phyloP scores from a whole-genome alignment of 2,888 invertebrate species.

The Latheticus oryzae region DNA sequence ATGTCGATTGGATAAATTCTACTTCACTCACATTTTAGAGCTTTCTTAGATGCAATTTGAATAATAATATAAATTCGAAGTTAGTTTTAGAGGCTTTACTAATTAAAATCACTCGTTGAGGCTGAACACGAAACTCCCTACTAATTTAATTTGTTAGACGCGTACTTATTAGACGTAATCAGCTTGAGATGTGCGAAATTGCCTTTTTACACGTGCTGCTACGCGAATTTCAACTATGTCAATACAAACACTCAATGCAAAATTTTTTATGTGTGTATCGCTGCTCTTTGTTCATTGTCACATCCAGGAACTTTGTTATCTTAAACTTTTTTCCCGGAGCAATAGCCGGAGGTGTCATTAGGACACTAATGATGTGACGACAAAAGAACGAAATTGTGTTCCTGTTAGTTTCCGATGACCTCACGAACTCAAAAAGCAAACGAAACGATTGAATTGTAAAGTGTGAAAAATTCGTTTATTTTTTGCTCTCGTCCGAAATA shows the following conservation, averaged over 20 bases:
- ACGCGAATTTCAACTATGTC: too few relatives aligned
- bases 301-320: conserved; percentile 23
- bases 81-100: conserved; percentile 21
- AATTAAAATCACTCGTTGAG: conserved; percentile 31
- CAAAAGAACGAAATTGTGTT: conserved; percentile 42
- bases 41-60: conserved; percentile 10
- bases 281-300: too few relatives aligned
- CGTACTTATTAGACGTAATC: conserved; percentile 22
- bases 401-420: conserved; percentile 39
- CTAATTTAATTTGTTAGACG: conserved; percentile 25
- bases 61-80: conserved; percentile 17
- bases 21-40: conserved; percentile 1
- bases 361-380: conserved; percentile 47
- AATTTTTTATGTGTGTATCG: too few relatives aligned
- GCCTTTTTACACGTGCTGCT: too few relatives aligned
- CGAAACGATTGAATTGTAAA: neutral
- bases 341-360: conserved; percentile 49
- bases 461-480: conserved; percentile 14
- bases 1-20: conserved; percentile 7
- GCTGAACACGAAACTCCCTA: conserved; percentile 15
- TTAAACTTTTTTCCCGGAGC: conserved; percentile 11
- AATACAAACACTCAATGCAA: too few relatives aligned
- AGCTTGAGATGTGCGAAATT: too few relatives aligned
- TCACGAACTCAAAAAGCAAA: conserved; percentile 19
- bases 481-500: too few relatives aligned